Evolutionary conservation across 2,113 vertebrate genomes (phyloP), one percentile per base, ranked within the genome.

Genomic region (Chaetops frenatus): DNA sequence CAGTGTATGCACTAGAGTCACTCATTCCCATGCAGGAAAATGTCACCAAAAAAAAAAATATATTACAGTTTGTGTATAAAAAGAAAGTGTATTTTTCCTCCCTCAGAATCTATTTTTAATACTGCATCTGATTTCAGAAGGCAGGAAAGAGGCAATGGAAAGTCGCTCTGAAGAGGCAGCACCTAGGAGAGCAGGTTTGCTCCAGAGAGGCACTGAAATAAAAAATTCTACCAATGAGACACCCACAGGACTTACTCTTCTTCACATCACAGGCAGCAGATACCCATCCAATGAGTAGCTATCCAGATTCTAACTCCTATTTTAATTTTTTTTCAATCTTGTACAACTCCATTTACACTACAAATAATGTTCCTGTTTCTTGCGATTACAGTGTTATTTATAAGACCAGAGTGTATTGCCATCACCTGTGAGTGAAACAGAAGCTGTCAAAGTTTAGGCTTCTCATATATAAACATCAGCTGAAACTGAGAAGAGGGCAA

Each of bases 31-130:
- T 81, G 0, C 76, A 94, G 76, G 48, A 90, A 92, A 88, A 35
- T 18, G 51, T 58, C 64, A 86, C 42, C 18, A 61, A 73, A 92
- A 77, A 83, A 88, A 54, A 33, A 61, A 64, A 87, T 25, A 29
- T 23, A 78, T 14, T 83, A 60, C 76, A 92, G 79, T 44, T 87
- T 0, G 0, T 16, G 18, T 45, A 56, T 94, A 84, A 73, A 92
- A 86, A 56, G 11, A 74, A 82, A 70, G 56, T 9, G 8, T 27
- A 13, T 82, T 77, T 67, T 56, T 20, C 35, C 38, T 57, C 56
- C 83, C 53, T 72, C 72, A 16, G 47, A 83, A 71, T 69, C 93
- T 95, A 94, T 95, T 94, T 97, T 95, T 95, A 94, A 65, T 69
- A 76, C 10, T 79, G 40, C 70, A 76, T 35, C 57, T 94, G 64